phyloP scores from a whole-genome alignment of 2,888 invertebrate genomes.

The Parelbella ahira region DNA sequence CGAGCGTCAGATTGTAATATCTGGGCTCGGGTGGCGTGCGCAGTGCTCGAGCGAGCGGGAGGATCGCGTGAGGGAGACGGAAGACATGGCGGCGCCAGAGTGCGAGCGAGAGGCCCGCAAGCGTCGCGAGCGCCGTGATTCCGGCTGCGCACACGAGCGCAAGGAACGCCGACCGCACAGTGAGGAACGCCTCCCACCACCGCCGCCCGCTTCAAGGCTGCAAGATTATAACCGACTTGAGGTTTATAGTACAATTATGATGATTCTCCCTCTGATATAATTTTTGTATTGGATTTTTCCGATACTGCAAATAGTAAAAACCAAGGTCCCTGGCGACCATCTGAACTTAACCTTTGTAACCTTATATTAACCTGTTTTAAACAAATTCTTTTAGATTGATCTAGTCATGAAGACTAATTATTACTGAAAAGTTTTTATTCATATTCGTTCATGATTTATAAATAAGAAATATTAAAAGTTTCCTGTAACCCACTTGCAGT shows the following conservation, averaged over 20 bases:
- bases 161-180: conserved; percentile 72
- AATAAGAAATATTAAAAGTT: no score
- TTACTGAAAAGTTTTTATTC: no score
- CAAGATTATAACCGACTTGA: conserved; percentile 71
- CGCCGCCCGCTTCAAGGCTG: conserved; percentile 67
- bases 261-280: no score
- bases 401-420: no score
- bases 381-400: no score
- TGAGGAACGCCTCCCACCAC: conserved; percentile 67
- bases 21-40: conserved; percentile 72
- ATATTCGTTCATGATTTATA: no score
- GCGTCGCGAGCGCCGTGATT: conserved; percentile 82
- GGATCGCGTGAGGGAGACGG: conserved; percentile 57
- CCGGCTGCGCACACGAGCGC: conserved; percentile 73
- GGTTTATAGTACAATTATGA: no score
- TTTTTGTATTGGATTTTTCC: no score
- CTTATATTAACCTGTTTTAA: no score
- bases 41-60: conserved; percentile 68
- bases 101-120: conserved; percentile 81
- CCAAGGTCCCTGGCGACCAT: no score
- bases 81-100: conserved; percentile 77
- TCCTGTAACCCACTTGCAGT: conserved; percentile 49
- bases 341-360: no score
- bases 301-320: no score
- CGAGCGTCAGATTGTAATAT: conserved; percentile 72